Conservation (phyloP, 23 tunicate species). For the Ciona savignyi region DNA sequence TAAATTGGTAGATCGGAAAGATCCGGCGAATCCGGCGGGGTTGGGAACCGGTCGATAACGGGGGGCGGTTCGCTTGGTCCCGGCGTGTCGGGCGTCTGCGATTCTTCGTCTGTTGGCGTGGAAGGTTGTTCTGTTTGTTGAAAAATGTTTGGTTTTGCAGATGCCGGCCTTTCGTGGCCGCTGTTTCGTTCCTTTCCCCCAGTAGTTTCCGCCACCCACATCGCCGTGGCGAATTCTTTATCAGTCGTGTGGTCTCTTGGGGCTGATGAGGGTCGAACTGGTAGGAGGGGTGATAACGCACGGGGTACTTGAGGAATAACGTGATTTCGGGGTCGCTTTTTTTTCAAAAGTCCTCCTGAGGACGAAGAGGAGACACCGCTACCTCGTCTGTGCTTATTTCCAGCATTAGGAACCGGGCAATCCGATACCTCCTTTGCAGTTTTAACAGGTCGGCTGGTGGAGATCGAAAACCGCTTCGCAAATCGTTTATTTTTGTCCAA, state of each 20-base stretch:
- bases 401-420: neutral
- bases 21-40: constrained; percentile 10
- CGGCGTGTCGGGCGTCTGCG: neutral
- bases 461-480: no score
- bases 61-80: neutral
- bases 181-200: neutral
- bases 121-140: neutral
- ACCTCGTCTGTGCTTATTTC: constrained; percentile 11
- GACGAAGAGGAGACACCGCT: constrained; percentile 1
- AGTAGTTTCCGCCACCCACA: constrained; percentile 6
- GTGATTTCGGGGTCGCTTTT: constrained; percentile 3
- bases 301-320: no score
- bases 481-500: no score
- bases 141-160: neutral
- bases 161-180: no score
- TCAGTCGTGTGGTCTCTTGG: neutral
- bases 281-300: neutral
- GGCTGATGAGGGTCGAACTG: constrained; percentile 8
- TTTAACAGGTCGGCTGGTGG: neutral
- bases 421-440: neutral
- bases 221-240: constrained; percentile 2
- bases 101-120: neutral
- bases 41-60: neutral
- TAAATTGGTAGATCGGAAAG: constrained; percentile 6
- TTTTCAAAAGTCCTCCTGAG: neutral